Percentiles rank a stretch among this genome's conserved stretches.
phyloP scores from a whole-genome alignment of 2,888 invertebrate species.

The Melinopterus prodromus region DNA sequence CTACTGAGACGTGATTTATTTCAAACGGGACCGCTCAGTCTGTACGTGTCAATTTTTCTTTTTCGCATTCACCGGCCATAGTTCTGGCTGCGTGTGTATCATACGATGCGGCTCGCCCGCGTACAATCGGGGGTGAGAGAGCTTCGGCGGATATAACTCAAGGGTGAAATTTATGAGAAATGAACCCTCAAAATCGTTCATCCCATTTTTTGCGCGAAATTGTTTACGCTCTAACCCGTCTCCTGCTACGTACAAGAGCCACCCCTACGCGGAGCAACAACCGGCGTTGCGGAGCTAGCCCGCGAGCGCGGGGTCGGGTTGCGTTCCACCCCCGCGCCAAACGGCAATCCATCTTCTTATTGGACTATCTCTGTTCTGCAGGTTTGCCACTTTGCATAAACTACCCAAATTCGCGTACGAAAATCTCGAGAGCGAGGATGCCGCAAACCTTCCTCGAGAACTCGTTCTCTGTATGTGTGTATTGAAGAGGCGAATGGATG shows the following conservation, averaged over 20 bases:
- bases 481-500: neutral
- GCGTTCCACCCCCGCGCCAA: conserved; percentile 35
- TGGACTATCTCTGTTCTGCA: conserved; percentile 51
- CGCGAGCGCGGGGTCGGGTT: neutral
- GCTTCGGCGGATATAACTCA: conserved; percentile 41
- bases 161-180: conserved; percentile 60
- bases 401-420: conserved; percentile 23
- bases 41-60: neutral
- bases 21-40: neutral
- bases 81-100: neutral
- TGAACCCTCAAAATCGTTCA: conserved; percentile 59
- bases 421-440: neutral
- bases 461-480: neutral
- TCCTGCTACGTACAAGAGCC: conserved; percentile 35
- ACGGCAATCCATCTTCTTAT: conserved; percentile 53
- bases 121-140: neutral
- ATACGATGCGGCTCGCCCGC: neutral
- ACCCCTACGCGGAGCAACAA: neutral
- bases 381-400: conserved; percentile 47
- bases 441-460: conserved; percentile 5
- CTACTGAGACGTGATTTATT: neutral
- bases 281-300: neutral
- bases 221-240: conserved; percentile 49
- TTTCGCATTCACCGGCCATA: neutral
- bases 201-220: conserved; percentile 47